These are phyloP conservation scores for Platypus cylindrus DNA, from an alignment of 2,888 invertebrate species.

Conservation along the genomic window DNA sequence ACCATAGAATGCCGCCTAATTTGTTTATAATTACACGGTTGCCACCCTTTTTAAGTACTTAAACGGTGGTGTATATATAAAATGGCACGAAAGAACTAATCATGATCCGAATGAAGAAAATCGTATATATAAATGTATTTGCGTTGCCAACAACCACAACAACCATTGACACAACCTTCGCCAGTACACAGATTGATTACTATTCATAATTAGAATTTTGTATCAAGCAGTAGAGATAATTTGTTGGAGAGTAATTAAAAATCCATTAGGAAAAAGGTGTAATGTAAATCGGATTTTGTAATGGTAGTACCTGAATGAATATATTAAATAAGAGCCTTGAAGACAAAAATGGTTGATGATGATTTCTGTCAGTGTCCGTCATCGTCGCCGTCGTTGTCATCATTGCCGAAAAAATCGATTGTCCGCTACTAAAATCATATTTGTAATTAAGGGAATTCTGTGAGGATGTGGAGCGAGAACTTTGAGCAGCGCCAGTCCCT, in stretches of 20 bases:
- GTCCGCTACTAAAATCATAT: conserved; percentile 13
- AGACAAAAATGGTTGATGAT: too few relatives aligned
- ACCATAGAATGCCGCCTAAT: conserved; percentile 12
- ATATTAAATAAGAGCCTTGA: conserved; percentile 10
- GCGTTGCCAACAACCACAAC: too few relatives aligned
- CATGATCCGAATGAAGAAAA: conserved; percentile 12
- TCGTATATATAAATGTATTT: conserved; percentile 31
- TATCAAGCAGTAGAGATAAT: conserved; percentile 33
- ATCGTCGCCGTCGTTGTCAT: neutral
- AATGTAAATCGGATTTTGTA: conserved; percentile 33
- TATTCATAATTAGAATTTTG: conserved; percentile 31
- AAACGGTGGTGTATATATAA: conserved; percentile 11
- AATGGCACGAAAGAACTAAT: conserved; percentile 9
- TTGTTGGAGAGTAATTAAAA: conserved; percentile 35
- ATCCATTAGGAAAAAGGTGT: conserved; percentile 35
- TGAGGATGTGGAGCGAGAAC: too few relatives aligned
- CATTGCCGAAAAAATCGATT: conserved; percentile 5
- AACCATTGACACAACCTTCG: conserved; percentile 31
- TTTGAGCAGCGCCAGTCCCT: too few relatives aligned
- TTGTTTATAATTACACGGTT: conserved; percentile 15
- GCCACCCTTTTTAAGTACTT: conserved; percentile 14
- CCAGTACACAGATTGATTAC: conserved; percentile 33
- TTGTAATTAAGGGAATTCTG: conserved; percentile 16
- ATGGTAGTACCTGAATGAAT: conserved; percentile 19
- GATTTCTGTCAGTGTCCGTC: neutral